These are phyloP conservation scores for Oreortyx pictus DNA, from an alignment of 2,797 vertebrate genomes.

Conservation along the genomic window DNA sequence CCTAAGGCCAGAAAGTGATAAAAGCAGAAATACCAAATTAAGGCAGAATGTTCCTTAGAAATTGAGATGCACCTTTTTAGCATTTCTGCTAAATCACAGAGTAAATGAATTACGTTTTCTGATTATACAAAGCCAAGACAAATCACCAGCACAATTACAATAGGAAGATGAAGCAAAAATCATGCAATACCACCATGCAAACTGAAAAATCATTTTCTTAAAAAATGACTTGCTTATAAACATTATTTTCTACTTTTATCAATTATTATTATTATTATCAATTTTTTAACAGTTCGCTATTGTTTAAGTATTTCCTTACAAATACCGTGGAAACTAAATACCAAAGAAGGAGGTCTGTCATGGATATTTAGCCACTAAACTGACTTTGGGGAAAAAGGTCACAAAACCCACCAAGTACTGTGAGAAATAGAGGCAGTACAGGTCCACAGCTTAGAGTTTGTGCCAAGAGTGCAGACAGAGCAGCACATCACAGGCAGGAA, in stretches of 20 bases:
- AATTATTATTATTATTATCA: too few species aligned
- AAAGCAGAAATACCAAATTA: not conserved
- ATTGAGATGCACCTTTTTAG: not conserved
- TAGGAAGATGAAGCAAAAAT: not conserved
- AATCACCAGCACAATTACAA: not conserved
- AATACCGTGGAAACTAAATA: not conserved
- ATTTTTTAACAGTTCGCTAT: not conserved
- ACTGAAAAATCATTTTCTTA: not conserved
- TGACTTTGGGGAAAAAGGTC: not conserved
- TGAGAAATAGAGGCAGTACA: not conserved
- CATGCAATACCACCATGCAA: not conserved
- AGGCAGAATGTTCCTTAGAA: not conserved
- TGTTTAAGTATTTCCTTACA: not conserved
- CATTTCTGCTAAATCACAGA: not conserved
- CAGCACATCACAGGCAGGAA: not conserved
- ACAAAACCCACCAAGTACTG: not conserved
- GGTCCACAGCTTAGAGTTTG: not conserved
- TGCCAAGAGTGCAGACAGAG: not conserved
- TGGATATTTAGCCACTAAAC: not conserved
- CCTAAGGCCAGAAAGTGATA: not conserved
- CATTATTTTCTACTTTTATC: not conserved
- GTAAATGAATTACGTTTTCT: not conserved
- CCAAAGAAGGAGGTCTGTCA: not conserved
- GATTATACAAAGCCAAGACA: not conserved
- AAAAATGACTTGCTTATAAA: not conserved